Conservation (phyloP, 2,113 vertebrate species). For the Tamias sibiricus region DNA sequence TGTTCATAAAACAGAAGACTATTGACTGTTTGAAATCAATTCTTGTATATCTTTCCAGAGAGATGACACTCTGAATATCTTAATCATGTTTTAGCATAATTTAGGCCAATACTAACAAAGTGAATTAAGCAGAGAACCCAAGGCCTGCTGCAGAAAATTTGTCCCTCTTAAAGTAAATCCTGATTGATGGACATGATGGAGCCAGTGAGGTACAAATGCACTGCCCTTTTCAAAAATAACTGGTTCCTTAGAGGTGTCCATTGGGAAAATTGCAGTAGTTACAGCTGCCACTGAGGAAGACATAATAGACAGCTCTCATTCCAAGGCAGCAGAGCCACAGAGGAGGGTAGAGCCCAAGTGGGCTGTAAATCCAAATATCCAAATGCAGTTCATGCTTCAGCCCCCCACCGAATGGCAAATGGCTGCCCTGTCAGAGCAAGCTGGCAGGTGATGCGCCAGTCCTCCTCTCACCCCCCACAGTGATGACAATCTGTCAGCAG, state of each 20-base stretch:
- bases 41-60: constrained; percentile 29
- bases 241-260: constrained; percentile 63
- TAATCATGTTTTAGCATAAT: constrained; percentile 63
- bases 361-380: constrained; percentile 74
- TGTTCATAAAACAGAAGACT: background rate
- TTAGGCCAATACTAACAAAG: constrained; percentile 63
- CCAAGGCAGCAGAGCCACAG: constrained; percentile 35
- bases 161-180: constrained; percentile 58
- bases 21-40: constrained; percentile 26
- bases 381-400: constrained; percentile 54
- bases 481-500: background rate
- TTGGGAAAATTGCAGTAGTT: constrained; percentile 74
- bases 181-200: constrained; percentile 63
- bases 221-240: constrained; percentile 72
- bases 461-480: fast-evolving
- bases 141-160: constrained; percentile 49
- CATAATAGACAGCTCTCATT: constrained; percentile 67
- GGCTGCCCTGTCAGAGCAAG: constrained; percentile 14
- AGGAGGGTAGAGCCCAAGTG: constrained; percentile 20
- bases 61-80: constrained; percentile 56
- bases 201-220: constrained; percentile 45
- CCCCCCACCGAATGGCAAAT: constrained; percentile 61
- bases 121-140: constrained; percentile 64
- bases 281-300: constrained; percentile 62
- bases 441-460: background rate